phyloP scores from a whole-genome alignment of 2,797 vertebrate genomes.

The Peromyscus nudipes region DNA sequence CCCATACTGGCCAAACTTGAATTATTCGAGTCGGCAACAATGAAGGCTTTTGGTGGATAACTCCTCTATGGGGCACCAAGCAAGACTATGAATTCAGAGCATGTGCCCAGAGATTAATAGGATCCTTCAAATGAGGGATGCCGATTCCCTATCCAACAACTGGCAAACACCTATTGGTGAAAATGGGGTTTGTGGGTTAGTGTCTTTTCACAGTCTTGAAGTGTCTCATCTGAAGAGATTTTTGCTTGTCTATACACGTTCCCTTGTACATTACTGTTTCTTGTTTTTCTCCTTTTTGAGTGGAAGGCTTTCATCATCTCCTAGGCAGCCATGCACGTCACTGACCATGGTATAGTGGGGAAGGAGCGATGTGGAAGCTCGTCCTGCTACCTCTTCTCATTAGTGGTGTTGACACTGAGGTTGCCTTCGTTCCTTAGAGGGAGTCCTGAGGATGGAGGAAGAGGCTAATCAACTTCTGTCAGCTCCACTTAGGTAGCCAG shows the following conservation, averaged over 20 bases:
- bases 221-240: not conserved
- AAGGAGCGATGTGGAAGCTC: not conserved
- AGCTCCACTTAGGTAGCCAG: not conserved
- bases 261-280: not conserved
- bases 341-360: not conserved
- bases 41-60: not conserved
- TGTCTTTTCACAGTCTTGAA: not conserved
- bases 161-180: not conserved
- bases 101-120: not conserved
- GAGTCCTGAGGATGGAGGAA: not conserved
- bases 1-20: slow-evolving; percentile 67
- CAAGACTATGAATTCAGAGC: not conserved
- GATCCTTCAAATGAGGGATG: not conserved
- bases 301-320: not conserved
- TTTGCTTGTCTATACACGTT: slow-evolving; percentile 7
- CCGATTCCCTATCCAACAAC: not conserved
- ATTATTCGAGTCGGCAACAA: not conserved
- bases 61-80: not conserved
- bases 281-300: not conserved
- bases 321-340: not conserved
- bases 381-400: not conserved
- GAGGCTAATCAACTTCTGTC: not conserved
- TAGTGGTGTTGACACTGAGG: not conserved
- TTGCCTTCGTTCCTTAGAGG: slow-evolving; percentile 1
- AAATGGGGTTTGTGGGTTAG: not conserved